Evolutionary conservation across 2,888 invertebrate genomes (phyloP).

Genomic region (Serripes groenlandicus): DNA sequence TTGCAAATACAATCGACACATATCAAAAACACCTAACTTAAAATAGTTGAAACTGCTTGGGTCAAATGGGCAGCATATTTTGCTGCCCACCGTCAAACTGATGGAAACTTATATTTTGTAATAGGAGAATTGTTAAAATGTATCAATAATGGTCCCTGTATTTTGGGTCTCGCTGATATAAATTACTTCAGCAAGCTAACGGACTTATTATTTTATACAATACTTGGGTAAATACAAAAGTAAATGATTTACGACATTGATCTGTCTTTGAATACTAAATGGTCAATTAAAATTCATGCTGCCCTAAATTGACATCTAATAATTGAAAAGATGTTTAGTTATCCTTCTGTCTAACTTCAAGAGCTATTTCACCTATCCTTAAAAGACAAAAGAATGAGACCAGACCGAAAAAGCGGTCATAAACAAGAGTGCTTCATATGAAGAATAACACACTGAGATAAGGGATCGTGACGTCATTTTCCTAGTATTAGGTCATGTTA

Average conservation of each 20-base stretch:
- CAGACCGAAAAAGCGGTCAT: constrained; percentile 15
- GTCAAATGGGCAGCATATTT: not conserved
- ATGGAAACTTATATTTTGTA: constrained; percentile 42
- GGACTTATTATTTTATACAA: too few relatives aligned
- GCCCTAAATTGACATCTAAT: not conserved
- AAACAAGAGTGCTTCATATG: constrained; percentile 39
- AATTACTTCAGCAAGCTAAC: too few relatives aligned
- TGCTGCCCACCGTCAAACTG: constrained; percentile 2
- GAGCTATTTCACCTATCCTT: constrained; percentile 41
- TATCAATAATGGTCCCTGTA: too few relatives aligned
- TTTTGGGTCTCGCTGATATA: too few relatives aligned
- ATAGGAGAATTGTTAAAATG: too few relatives aligned
- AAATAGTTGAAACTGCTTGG: not conserved
- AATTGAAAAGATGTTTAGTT: not conserved
- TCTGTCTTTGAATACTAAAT: too few relatives aligned
- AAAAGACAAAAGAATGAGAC: constrained; percentile 53
- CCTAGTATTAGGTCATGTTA: too few relatives aligned
- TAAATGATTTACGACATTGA: too few relatives aligned
- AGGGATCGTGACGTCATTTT: constrained; percentile 16
- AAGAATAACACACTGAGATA: not conserved
- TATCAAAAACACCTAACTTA: not conserved
- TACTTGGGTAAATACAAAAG: too few relatives aligned
- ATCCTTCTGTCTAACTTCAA: not conserved
- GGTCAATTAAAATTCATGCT: not conserved
- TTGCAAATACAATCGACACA: not conserved